Base-by-base conservation (phyloP, 2,888 invertebrate species). In the Malthinus flaveolus region DNA sequence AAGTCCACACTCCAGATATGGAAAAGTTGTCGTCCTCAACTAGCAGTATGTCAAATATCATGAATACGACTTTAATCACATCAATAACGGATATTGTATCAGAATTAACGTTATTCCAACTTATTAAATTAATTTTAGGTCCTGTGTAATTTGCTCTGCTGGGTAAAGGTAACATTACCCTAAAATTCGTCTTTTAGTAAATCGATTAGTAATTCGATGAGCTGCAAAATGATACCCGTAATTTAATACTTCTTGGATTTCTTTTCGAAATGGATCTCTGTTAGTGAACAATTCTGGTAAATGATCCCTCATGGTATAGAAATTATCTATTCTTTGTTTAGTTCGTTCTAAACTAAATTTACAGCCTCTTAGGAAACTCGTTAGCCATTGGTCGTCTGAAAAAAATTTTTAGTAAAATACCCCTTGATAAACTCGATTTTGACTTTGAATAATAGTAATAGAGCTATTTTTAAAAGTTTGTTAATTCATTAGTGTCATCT, bases 251-350 rank as follows among this genome's bases (percentile, higher is more conserved):
- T 42, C 11, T 61, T 70, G 68, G n/a, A 73, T 57, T 56, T 72
- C 68, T 1, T 70, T 63, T 7, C 60, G 35, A 12, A 62, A 57
- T 1, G 83, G 82, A 71, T 84, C 82, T 66, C 82, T 77, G 58
- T 80, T 71, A 5, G 78, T 76, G 65, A 84, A 83, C 62, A 86
- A 78, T 66, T 86, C 86, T 1, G 87, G 85, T 1, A 84, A 78
- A 32, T 83, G 75, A 1, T 80, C 79, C 61, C 83, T 82, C 68
- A 82, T 71, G 7, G 84, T 84, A 67, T 86, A 85, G 68, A 81
- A 86, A 76, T 81, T 81, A 59, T 84, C 84, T 32, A 84, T 65
- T 66, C 84, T 84, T 63, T 81, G 78, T 71, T 84, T 84, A 39
- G 80, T 79, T 59, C 80, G 77, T 67, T 84, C 83, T 37, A 83